Base-by-base conservation (phyloP, 2,797 vertebrate species). In the Acipenser oxyrinchus region DNA sequence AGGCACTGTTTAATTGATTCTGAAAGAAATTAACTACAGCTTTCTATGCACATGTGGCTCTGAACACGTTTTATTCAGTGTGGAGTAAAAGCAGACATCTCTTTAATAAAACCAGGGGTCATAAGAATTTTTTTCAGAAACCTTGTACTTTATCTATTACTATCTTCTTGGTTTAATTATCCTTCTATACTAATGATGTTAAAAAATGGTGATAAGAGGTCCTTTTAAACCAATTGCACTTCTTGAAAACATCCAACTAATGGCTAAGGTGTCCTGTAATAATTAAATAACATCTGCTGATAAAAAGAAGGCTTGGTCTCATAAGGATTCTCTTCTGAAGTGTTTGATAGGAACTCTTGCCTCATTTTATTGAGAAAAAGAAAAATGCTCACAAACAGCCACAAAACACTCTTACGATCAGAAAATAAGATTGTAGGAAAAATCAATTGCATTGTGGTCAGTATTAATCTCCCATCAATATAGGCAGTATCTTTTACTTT, bases 381-480 rank as follows among this genome's bases (percentile, higher is more conserved):
- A 68, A 74, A 18, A 84, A 83, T 78, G 75, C 79, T 81, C 81
- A 78, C 69, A 51, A 73, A 78, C 70, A 5, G 71, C 80, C 83
- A 79, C 79, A 79, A 84, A 88, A 85, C 76, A 83, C 71, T 51
- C 76, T 84, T 78, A 74, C 79, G 79, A 87, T 84, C 84, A 84
- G 84, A 91, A 89, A 92, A 88, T 86, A 85, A 86, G 83, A 88
- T 83, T 85, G 66, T 75, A 66, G 72, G 61, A 62, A 66, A 86
- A 90, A 92, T 93, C 93, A 89, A 89, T 92, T 87, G 83, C 75
- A 79, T 82, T 82, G 77, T 88, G 86, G 86, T 89, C 90, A 92
- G 88, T 93, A 94, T 93, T 92, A 94, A 92, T 90, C 90, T 91
- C 77, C 82, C 88, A 87, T 93, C 90, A 89, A 91, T 92, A 90